Evolutionary conservation across 1,140 invertebrate genomes (phyloP).

Genomic region (Pachyrhynchus sulphureomaculatus): DNA sequence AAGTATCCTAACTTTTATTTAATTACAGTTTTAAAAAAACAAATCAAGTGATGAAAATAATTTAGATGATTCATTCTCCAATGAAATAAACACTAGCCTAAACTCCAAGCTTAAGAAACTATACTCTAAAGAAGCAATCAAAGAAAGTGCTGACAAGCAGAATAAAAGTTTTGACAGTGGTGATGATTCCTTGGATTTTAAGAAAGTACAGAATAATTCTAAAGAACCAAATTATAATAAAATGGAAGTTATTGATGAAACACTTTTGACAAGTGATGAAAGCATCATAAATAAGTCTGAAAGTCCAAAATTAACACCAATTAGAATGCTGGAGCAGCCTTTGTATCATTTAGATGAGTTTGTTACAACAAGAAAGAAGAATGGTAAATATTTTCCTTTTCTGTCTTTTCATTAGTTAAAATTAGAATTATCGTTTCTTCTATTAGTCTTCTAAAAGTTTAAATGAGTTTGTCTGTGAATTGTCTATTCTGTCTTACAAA

Average conservation of each 20-base stretch:
- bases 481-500: no score
- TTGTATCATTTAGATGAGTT: neutral
- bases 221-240: neutral
- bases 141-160: no score
- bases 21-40: slow-evolving; percentile 5
- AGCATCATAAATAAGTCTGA: neutral
- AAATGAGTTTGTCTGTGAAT: no score
- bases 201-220: neutral
- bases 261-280: slow-evolving; percentile 5
- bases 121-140: no score
- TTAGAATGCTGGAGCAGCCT: no score
- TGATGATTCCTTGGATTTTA: neutral
- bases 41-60: slow-evolving; percentile 2
- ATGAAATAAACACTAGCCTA: slow-evolving; percentile 3
- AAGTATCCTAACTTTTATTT: no score
- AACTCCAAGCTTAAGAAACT: neutral
- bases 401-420: no score
- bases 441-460: no score
- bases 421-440: no score
- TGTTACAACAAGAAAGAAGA: neutral
- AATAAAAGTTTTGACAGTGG: no score
- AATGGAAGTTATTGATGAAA: slow-evolving; percentile 12
- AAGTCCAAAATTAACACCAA: no score
- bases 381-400: no score
- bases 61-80: slow-evolving; percentile 3